Evolutionary conservation across 2,113 vertebrate genomes (phyloP).

Genomic region (Carassius carassius): DNA sequence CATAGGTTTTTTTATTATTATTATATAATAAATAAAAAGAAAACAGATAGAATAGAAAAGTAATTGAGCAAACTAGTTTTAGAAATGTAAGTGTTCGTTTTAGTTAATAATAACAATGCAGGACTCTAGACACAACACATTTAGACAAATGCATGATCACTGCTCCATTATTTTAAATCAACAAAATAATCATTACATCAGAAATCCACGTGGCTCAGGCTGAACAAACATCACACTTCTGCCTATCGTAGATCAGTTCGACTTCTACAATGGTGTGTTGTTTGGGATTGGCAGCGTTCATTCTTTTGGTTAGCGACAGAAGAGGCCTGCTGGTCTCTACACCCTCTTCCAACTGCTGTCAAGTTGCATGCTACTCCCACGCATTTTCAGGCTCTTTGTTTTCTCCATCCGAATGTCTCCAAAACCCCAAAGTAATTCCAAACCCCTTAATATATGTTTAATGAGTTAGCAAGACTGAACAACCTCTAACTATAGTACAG

Average conservation of each 20-base stretch:
- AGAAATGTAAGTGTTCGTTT: background rate
- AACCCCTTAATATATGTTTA: constrained; percentile 44
- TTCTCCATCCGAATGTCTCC: constrained; percentile 15
- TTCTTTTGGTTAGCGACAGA: constrained; percentile 2
- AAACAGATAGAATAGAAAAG: too few species aligned
- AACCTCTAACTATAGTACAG: constrained; percentile 24
- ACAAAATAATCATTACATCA: background rate
- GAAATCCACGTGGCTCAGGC: background rate
- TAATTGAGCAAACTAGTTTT: too few species aligned
- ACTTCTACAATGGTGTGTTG: background rate
- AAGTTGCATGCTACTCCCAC: constrained; percentile 29
- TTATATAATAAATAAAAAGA: too few species aligned
- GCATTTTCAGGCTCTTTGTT: constrained; percentile 3
- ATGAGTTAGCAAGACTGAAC: constrained; percentile 11
- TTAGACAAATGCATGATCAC: background rate
- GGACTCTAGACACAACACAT: background rate
- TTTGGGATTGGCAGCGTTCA: background rate
- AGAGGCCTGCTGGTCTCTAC: constrained; percentile 27
- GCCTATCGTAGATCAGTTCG: background rate
- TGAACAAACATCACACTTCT: background rate
- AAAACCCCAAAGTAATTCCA: constrained; percentile 40
- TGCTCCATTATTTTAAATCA: background rate
- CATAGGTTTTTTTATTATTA: too few species aligned
- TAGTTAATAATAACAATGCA: background rate
- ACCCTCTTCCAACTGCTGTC: constrained; percentile 27